A percentile compares a stretch with the other conserved stretches of the same genome.
Conservation (phyloP, 2,113 vertebrate genomes). For the Cyprinodon tularosa region DNA sequence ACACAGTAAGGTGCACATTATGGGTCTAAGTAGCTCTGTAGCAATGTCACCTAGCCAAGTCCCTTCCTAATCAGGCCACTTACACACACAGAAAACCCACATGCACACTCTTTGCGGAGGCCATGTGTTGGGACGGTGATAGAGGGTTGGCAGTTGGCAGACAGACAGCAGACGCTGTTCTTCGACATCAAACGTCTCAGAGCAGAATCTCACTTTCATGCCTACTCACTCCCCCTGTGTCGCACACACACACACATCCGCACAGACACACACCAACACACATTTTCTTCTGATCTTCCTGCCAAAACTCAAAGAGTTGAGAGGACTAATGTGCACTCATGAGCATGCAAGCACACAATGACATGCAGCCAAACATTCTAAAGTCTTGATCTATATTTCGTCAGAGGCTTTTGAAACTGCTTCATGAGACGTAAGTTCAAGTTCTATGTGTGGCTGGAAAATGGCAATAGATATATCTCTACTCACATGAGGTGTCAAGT, state of each 20-base stretch:
- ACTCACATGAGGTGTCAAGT: neutral
- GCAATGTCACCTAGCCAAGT: slow-evolving; percentile 68
- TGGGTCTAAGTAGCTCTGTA: slow-evolving; percentile 65
- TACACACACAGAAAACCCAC: slow-evolving; percentile 41
- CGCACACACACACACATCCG: slow-evolving; percentile 1
- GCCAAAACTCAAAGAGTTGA: slow-evolving; percentile 72
- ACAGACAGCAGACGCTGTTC: slow-evolving; percentile 77
- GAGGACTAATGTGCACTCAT: slow-evolving; percentile 51
- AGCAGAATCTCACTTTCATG: slow-evolving; percentile 75
- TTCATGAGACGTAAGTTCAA: slow-evolving; percentile 37
- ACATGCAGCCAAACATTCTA: slow-evolving; percentile 36
- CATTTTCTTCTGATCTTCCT: slow-evolving; percentile 74
- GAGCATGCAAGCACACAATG: slow-evolving; percentile 38
- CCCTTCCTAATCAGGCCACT: slow-evolving; percentile 67
- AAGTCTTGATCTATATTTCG: slow-evolving; percentile 63
- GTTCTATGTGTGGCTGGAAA: slow-evolving; percentile 48
- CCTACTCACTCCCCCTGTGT: slow-evolving; percentile 47
- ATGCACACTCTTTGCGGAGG: slow-evolving; percentile 61
- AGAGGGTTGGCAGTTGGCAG: slow-evolving; percentile 77
- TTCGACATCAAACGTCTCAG: slow-evolving; percentile 78
- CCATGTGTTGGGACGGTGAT: slow-evolving; percentile 79
- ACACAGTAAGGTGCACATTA: slow-evolving; percentile 54
- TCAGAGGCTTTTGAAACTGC: slow-evolving; percentile 60
- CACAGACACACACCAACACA: slow-evolving; percentile 46
- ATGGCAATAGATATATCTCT: slow-evolving; percentile 25